Evolutionary conservation across 1,140 invertebrate genomes (phyloP), one percentile per base, ranked within the genome.

Genomic region (Zaprionus gabonicus): DNA sequence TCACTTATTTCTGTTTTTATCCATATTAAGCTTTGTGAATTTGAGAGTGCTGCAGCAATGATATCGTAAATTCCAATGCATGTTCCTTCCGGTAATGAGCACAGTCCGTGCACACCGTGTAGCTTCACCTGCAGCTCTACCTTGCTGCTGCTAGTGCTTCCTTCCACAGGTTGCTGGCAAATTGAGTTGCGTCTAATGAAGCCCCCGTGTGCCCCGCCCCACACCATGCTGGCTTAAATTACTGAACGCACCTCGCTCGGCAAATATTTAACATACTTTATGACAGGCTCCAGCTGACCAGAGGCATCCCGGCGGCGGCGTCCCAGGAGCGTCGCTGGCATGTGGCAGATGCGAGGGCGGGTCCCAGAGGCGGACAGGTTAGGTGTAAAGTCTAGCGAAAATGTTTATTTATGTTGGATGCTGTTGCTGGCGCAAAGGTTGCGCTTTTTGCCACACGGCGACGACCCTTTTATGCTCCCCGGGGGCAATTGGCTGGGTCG

Each of bases 181-280:
- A 87, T 83, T 82, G 79, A 84, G 81, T 79, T 86, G 72, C 23
- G 73, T 81, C 78, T 88, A 90, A 87, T 87, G 84, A 87, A 87
- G 46, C 46, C 70, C 65, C 73, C 44, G 31, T 25, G 17, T 12
- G n/a, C 4, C 12, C 9, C 34, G 9, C 5, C 60, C 55, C 1
- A 13, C 9, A 10, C 17, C 46, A 34, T 34, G 31, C 31, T 34
- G 10, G 46, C 66, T 68, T 64, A 78, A 87, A 78, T 73, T 76
- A 63, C 80, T 72, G 41, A 41, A 63, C 85, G 63, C 71, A 87
- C 81, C 78, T 80, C 51, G 78, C 62, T 76, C 69, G 73, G 84
- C 63, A 87, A 87, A 87, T 90, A 90, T 90, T 87, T 80, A 81
- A 84, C 85, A 87, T 87, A 84, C 81, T 90, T 87, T 87, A 88